Evolutionary conservation across 2,888 invertebrate genomes (phyloP).

Genomic region (Mystacides longicornis): DNA sequence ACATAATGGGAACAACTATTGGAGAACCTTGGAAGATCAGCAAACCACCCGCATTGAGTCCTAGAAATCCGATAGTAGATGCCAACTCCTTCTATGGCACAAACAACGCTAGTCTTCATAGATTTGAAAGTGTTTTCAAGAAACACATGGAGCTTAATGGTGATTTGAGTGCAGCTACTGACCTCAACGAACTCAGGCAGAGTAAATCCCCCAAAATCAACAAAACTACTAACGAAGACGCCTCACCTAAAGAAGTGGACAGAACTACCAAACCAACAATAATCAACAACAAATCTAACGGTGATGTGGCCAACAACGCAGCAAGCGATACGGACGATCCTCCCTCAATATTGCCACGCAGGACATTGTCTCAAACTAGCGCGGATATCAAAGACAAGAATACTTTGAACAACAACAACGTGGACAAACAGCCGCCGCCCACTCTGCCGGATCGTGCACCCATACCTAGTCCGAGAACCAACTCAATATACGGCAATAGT

Average conservation of each 20-base stretch:
- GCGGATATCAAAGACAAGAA: background rate
- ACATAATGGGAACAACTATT: conserved; percentile 13
- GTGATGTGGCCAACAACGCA: conserved; percentile 9
- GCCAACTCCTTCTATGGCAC: conserved; percentile 38
- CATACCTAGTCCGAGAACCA: conserved; percentile 22
- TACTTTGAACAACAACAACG: conserved; percentile 4
- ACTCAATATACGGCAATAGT: conserved; percentile 11
- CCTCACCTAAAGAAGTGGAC: conserved; percentile 20
- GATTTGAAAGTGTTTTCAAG: conserved; percentile 25
- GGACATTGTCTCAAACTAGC: conserved; percentile 1
- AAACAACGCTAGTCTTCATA: conserved; percentile 28
- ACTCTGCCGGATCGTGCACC: conserved; percentile 17
- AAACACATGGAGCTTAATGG: conserved; percentile 9
- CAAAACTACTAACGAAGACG: conserved; percentile 8
- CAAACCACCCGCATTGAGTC: conserved; percentile 36
- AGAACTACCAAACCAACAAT: conserved; percentile 20
- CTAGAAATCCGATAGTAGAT: conserved; percentile 41
- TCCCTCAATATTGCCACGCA: conserved; percentile 16
- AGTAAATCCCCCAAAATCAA: conserved; percentile 18
- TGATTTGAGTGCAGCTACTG: background rate
- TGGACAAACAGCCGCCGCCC: conserved; percentile 2
- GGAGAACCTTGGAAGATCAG: conserved; percentile 1
- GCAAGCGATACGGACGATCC: conserved; percentile 17
- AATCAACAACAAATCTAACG: conserved; percentile 14
- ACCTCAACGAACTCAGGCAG: background rate